Conservation (phyloP, 2,797 vertebrate species). For the Clarias laeviceps region DNA sequence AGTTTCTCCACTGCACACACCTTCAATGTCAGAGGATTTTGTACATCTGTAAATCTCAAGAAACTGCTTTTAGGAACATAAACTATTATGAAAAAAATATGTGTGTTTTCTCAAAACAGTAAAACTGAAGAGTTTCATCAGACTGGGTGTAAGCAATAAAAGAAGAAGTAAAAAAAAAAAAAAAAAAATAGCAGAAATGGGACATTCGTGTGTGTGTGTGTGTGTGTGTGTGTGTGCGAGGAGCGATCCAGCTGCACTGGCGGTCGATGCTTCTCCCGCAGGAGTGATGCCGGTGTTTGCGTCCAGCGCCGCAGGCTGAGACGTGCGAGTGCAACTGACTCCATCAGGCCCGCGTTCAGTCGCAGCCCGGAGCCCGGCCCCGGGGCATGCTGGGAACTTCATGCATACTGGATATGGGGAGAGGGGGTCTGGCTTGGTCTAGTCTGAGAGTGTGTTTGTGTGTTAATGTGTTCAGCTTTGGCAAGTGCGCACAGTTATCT, state of each 20-base stretch:
- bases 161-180: neutral
- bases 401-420: slow-evolving; percentile 55
- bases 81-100: neutral
- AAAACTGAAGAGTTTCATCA: neutral
- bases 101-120: neutral
- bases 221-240: slow-evolving; percentile 11
- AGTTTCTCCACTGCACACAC: slow-evolving; percentile 11
- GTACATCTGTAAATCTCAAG: neutral
- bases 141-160: neutral
- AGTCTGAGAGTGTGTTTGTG: slow-evolving; percentile 4
- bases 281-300: slow-evolving; percentile 18
- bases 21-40: neutral
- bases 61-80: neutral
- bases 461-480: slow-evolving; percentile 12
- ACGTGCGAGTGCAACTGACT: slow-evolving; percentile 40
- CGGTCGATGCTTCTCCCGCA: slow-evolving; percentile 16
- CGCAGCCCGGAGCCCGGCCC: slow-evolving; percentile 55
- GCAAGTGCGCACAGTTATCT: neutral
- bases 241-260: slow-evolving; percentile 16
- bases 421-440: slow-evolving; percentile 10
- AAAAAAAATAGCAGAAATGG: neutral
- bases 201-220: neutral
- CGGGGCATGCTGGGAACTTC: slow-evolving; percentile 60
- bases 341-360: slow-evolving; percentile 50
- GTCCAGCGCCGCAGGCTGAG: slow-evolving; percentile 25